Percentiles rank a stretch among this genome's conserved stretches.
phyloP scores from a whole-genome alignment of 2,113 vertebrate species.

The Syrrhaptes paradoxus region DNA sequence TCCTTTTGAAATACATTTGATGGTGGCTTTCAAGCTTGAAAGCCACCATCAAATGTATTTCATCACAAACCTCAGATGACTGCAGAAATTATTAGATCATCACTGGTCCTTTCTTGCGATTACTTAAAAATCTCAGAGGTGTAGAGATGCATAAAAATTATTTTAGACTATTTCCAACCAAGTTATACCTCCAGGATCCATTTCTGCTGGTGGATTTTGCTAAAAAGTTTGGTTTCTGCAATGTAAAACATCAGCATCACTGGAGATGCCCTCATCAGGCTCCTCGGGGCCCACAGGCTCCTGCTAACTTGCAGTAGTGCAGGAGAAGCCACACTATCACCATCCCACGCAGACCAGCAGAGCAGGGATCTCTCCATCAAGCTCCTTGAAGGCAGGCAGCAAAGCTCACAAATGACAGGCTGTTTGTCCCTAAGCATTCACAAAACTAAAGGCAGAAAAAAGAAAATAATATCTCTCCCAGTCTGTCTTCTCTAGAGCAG shows the following conservation, averaged over 20 bases:
- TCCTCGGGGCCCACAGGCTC: background rate
- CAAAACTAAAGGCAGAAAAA: background rate
- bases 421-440: background rate
- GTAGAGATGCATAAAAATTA: background rate
- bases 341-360: background rate
- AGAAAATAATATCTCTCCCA: background rate
- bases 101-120: background rate
- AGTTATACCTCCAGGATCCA: background rate
- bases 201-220: background rate
- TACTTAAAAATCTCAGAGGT: background rate
- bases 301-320: background rate
- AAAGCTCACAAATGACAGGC: background rate
- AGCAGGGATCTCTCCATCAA: background rate
- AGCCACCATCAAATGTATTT: background rate
- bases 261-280: background rate
- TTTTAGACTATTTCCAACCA: background rate
- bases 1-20: background rate
- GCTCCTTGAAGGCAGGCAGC: background rate
- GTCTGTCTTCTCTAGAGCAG: background rate
- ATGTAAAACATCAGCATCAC: background rate
- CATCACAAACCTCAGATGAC: background rate
- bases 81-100: background rate
- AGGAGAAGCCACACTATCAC: background rate
- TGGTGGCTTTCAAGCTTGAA: background rate
- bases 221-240: background rate